phyloP scores from a whole-genome alignment of 2,888 invertebrate genomes.

The Heliothis peltigera region DNA sequence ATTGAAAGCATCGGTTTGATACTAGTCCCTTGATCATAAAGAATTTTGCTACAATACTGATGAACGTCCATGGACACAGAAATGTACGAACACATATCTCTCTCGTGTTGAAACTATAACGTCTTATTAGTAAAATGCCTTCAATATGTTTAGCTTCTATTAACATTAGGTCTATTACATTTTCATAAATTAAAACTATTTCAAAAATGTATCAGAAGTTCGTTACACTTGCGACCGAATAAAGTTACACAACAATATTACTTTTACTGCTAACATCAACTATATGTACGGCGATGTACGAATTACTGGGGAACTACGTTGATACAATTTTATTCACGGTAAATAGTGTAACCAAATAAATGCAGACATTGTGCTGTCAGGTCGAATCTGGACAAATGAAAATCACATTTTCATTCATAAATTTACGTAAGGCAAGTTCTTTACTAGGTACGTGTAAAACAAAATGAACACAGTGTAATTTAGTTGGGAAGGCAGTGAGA shows the following conservation, averaged over 20 bases:
- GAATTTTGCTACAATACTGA: constrained; percentile 1
- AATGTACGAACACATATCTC: constrained; percentile 16
- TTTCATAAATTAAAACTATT: constrained; percentile 43
- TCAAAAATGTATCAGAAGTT: constrained; percentile 49
- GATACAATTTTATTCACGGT: constrained; percentile 43
- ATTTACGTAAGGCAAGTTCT: constrained; percentile 76
- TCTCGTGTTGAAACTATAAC: constrained; percentile 1
- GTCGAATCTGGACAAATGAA: constrained; percentile 66
- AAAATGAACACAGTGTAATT: constrained; percentile 82
- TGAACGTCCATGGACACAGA: constrained; percentile 4
- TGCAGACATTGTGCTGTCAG: constrained; percentile 79
- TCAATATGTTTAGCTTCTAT: constrained; percentile 36
- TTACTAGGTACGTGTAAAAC: constrained; percentile 68
- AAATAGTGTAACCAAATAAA: constrained; percentile 76
- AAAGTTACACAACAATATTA: constrained; percentile 57
- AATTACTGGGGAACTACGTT: constrained; percentile 29
- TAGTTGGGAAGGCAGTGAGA: constrained; percentile 81
- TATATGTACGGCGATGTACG: constrained; percentile 42
- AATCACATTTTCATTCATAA: constrained; percentile 72
- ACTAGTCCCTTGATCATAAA: constrained; percentile 16
- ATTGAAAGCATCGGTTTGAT: constrained; percentile 38
- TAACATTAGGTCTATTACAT: constrained; percentile 49
- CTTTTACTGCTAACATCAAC: constrained; percentile 59
- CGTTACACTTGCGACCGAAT: constrained; percentile 63
- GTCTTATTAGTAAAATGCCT: constrained; percentile 28